Base-by-base conservation (phyloP, 2,113 vertebrate species). In the Chamaetylas fuelleborni region DNA sequence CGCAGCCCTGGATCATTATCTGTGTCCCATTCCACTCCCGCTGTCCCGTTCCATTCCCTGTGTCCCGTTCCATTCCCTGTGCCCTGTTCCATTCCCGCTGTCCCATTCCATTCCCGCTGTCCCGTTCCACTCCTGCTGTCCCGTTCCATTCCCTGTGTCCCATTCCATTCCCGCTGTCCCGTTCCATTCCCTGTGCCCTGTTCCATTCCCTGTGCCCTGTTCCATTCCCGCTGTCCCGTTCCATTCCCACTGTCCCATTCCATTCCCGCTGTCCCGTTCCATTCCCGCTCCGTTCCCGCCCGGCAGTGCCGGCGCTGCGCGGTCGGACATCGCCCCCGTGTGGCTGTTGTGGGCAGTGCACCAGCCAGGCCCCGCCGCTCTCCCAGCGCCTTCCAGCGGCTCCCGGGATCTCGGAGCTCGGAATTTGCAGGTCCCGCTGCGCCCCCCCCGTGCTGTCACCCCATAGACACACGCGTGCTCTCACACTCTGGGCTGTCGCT, bases 391-490 rank as follows among this genome's bases (percentile, higher is more conserved):
- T 34, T 10, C 38, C 47, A 0, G 65, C 1, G 57, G 66, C 25
- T 56, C 74, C 53, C 66, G 86, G 34, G 58, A 15, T 64, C 9
- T 1, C 1, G 66, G 38, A 14, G 31, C 24, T 7, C 9, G 23
- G 60, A 13, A 20, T 6, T 62, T 8, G 19, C 67, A 5, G 64
- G 14, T 19, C 4, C 70, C 7, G 2, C 1, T 9, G 38, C 36
- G 3, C 3, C 8, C 8, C 12, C 12, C 8, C 18, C 0, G 0
- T 3, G 47, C 57, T 33, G 76, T 9, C 2, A 4, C 8, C n/a
- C n/a, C 4, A 0, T 0, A 4, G 33, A 12, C 28, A 14, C 22
- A 2, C 0, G 4, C n/a, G 8, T 1, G 6, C 47, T 33, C 31
- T 23, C 82, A 16, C 14, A 1, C 33, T 33, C 29, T 14, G 42